phyloP scores from a whole-genome alignment of 2,113 vertebrate genomes.

The Osmerus mordax region DNA sequence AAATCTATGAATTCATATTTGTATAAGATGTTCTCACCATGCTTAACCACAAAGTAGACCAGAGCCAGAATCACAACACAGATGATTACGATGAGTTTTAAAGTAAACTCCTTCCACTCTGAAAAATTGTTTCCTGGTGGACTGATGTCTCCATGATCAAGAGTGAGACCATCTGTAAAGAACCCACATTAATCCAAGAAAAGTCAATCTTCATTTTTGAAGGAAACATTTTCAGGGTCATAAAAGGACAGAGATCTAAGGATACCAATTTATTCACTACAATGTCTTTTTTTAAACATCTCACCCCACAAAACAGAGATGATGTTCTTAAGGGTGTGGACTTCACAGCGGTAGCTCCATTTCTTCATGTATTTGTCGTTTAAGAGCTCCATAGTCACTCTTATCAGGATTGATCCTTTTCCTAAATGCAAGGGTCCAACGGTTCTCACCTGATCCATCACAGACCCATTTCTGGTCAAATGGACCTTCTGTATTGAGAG shows the following conservation, averaged over 20 bases:
- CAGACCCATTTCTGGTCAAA: not conserved
- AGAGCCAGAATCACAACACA: too few relatives aligned
- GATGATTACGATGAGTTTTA: too few relatives aligned
- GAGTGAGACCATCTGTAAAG: not conserved
- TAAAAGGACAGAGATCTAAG: not conserved
- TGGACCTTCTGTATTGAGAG: not conserved
- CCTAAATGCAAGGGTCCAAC: not conserved
- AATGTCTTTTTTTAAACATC: not conserved
- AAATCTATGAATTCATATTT: too few relatives aligned
- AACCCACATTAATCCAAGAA: not conserved
- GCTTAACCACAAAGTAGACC: too few relatives aligned
- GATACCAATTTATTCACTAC: not conserved
- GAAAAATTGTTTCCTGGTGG: too few relatives aligned
- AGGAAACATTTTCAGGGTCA: not conserved
- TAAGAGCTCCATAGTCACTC: not conserved
- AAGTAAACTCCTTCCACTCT: too few relatives aligned
- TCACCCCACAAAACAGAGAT: not conserved
- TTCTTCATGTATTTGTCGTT: not conserved
- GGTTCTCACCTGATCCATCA: not conserved
- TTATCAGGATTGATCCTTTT: not conserved
- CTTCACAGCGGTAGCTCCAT: not conserved
- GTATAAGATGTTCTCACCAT: too few relatives aligned
- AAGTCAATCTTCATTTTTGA: not conserved
- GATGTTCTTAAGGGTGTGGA: not conserved
- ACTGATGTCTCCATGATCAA: not conserved